phyloP scores from a whole-genome alignment of 2,888 invertebrate genomes.

The Lepidonotus clava region DNA sequence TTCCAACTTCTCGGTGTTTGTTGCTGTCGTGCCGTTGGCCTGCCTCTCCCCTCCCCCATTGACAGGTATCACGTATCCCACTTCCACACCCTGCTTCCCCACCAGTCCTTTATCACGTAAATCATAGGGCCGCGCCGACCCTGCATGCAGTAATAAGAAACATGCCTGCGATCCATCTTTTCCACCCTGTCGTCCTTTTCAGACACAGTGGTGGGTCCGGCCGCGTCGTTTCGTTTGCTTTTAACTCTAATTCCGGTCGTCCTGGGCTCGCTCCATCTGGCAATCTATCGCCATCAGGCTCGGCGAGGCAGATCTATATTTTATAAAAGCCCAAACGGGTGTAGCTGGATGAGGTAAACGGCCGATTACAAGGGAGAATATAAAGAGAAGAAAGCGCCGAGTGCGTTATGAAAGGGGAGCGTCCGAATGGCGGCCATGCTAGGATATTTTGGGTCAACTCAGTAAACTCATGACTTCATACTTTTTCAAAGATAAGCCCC shows the following conservation, averaged over 20 bases:
- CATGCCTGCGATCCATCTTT: constrained; percentile 17
- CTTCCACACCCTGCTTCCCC: not conserved
- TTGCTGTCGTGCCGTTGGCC: not conserved
- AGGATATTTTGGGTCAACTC: too few species aligned
- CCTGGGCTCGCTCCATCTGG: not conserved
- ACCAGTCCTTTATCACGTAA: constrained; percentile 5
- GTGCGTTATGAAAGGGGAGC: too few species aligned
- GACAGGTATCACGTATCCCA: not conserved
- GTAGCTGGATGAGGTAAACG: too few species aligned
- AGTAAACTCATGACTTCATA: too few species aligned
- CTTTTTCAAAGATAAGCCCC: too few species aligned
- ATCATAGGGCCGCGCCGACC: not conserved
- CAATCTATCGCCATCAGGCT: constrained; percentile 20
- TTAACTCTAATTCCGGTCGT: constrained; percentile 9
- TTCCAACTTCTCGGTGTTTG: not conserved
- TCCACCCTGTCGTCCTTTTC: not conserved
- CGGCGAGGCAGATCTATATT: constrained; percentile 19
- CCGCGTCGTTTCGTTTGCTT: constrained; percentile 34
- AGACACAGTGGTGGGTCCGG: not conserved
- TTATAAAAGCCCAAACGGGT: not conserved
- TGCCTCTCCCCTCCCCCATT: not conserved
- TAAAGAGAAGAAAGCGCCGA: too few species aligned
- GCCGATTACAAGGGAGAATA: too few species aligned
- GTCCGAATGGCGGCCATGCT: too few species aligned
- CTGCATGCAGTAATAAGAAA: constrained; percentile 14